Percentiles rank a stretch among this genome's conserved stretches.
phyloP scores from a whole-genome alignment of 2,113 vertebrate species.

The Syngnathoides biaculeatus region DNA sequence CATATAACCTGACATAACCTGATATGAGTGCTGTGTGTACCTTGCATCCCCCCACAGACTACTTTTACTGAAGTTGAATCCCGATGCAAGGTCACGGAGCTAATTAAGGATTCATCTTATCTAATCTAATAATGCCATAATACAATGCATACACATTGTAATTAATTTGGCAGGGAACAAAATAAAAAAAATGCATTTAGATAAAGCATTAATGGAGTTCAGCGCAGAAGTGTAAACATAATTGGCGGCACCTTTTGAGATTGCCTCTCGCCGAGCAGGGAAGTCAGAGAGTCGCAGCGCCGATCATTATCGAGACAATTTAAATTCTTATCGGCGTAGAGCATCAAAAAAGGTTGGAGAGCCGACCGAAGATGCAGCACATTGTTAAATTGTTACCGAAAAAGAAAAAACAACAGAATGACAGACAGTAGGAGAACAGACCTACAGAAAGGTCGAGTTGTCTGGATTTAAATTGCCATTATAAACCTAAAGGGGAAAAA shows the following conservation, averaged over 20 bases:
- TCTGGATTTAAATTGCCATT: not conserved
- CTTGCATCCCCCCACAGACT: not conserved
- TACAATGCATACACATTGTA: not conserved
- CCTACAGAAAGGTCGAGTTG: not conserved
- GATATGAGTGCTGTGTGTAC: not conserved
- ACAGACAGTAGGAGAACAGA: not conserved
- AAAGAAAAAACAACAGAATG: not conserved
- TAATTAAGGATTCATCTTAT: slow-evolving; percentile 4
- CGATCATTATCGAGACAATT: not conserved
- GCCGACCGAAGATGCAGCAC: not conserved
- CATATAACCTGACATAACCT: too few relatives aligned
- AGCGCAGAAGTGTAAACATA: slow-evolving; percentile 4
- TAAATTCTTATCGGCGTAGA: not conserved
- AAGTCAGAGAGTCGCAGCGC: not conserved
- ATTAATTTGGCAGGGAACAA: not conserved
- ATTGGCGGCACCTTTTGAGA: not conserved
- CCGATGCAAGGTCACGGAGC: not conserved
- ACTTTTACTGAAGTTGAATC: not conserved
- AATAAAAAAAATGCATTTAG: slow-evolving; percentile 1
- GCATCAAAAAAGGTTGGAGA: not conserved
- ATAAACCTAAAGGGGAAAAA: not conserved
- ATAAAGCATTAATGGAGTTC: slow-evolving; percentile 6
- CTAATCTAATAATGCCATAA: not conserved
- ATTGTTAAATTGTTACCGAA: not conserved
- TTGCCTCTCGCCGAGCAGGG: not conserved